Conservation (phyloP, 2,888 invertebrate genomes). For the Troilus luridus region DNA sequence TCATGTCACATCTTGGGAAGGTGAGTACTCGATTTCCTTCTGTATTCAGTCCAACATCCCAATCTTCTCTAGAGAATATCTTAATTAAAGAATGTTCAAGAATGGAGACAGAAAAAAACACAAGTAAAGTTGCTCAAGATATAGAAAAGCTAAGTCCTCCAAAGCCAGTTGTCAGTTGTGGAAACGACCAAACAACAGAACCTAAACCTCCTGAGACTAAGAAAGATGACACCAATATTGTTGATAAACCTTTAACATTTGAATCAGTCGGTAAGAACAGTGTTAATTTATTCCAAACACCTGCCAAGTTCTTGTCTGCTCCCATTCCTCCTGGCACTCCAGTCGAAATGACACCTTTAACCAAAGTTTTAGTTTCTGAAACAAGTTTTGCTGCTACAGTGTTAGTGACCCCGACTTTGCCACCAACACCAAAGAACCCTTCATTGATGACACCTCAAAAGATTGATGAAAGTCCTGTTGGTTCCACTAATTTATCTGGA, state of each 20-base stretch:
- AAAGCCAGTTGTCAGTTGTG: not conserved
- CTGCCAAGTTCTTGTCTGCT: slow-evolving; percentile 58
- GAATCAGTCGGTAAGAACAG: slow-evolving; percentile 11
- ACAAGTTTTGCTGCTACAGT: slow-evolving; percentile 53
- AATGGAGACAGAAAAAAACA: slow-evolving; percentile 58
- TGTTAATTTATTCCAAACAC: slow-evolving; percentile 58
- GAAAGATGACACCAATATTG: not conserved
- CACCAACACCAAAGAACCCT: slow-evolving; percentile 58
- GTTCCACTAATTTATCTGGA: not conserved
- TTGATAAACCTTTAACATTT: not conserved
- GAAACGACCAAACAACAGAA: not conserved
- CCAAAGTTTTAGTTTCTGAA: slow-evolving; percentile 60
- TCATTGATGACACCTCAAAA: slow-evolving; percentile 45
- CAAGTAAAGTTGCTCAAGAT: not conserved
- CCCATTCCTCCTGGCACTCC: slow-evolving; percentile 34
- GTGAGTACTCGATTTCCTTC: slow-evolving; percentile 7
- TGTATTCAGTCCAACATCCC: slow-evolving; percentile 48
- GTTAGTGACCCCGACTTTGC: slow-evolving; percentile 62
- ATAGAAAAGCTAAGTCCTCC: slow-evolving; percentile 22
- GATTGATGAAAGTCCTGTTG: slow-evolving; percentile 30
- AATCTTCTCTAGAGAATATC: slow-evolving; percentile 50
- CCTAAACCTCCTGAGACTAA: not conserved
- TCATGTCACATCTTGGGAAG: slow-evolving; percentile 43
- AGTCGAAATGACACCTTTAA: slow-evolving; percentile 63
- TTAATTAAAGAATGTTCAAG: slow-evolving; percentile 60